Base-by-base conservation (phyloP, 2,113 vertebrate species). In the Phaethon lepturus region DNA sequence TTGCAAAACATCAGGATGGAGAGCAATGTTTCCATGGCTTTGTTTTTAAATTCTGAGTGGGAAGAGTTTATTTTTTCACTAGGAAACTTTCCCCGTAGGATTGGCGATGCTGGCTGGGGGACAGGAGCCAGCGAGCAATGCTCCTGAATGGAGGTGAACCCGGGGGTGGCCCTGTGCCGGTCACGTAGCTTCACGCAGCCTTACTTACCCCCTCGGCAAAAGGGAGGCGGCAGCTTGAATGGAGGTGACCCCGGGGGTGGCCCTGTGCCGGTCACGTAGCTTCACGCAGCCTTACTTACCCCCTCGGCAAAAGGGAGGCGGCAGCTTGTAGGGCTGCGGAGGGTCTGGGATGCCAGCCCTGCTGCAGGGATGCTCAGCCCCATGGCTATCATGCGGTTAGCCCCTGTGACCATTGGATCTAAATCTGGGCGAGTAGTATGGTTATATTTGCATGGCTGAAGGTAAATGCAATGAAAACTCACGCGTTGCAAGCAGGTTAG, bases 31-130 rank as follows among this genome's bases (percentile, higher is more conserved):
- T 97, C 90, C 95, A 96, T 88, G 90, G 90, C 42, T 95, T 95
- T 95, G 95, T 97, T 97, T 97, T 95, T 88, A 80, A 95, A 95
- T 97, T 97, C 96, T 23, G 17, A 95, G 90, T 78, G 89, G 83
- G 91, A 91, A 90, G 88, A 93, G 92, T 97, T 95, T 97, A 87
- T 97, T 97, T 97, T 97, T 95, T 97, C 78, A 24, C 91, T 87
- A 95, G 60, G 96, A 97, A 96, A 81, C 64, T 87, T 95, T 96
- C 94, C 97, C 94, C 0, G 5, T 83, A 95, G 94, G 88, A 94
- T 92, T 97, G 0, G 3, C 3, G 6, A 16, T 0, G 4, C 56
- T 95, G 81, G 77, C 66, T 0, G 16, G 80, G 76, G 83, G 74
- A 81, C 58, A 74, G 63, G 62, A 67, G 72, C 6, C 14, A 13